A percentile compares a stretch with the other conserved stretches of the same genome.
Evolutionary conservation across 2,113 vertebrate species (phyloP).

Genomic region (Clupea harengus): DNA sequence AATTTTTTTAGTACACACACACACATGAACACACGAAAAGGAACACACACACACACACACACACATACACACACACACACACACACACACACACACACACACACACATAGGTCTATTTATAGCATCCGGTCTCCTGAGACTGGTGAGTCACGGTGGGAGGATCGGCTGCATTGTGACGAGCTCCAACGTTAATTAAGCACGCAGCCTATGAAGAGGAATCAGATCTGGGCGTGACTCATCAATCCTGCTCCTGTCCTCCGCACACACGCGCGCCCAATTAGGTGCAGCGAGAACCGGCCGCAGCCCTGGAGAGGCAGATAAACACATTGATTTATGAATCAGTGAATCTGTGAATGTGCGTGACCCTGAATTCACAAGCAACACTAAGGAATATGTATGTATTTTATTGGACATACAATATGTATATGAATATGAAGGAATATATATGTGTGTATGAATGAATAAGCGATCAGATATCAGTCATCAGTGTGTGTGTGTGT

Average conservation of each 20-base stretch:
- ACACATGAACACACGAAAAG: no score
- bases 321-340: background rate
- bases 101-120: constrained; percentile 33
- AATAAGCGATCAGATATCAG: background rate
- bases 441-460: background rate
- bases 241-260: background rate
- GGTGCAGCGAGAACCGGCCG: background rate
- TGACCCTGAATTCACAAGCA: constrained; percentile 20
- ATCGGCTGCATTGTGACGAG: constrained; percentile 26
- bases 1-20: background rate
- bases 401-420: background rate
- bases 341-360: background rate
- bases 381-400: background rate
- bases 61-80: background rate
- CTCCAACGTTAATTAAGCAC: constrained; percentile 32
- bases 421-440: background rate
- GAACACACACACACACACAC: no score
- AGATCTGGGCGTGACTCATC: constrained; percentile 43
- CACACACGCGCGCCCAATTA: background rate
- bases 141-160: constrained; percentile 40
- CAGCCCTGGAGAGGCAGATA: background rate
- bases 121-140: constrained; percentile 33
- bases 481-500: background rate
- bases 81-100: constrained; percentile 41
- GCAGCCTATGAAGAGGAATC: constrained; percentile 22